A percentile compares a stretch with the other conserved stretches of the same genome.
These are phyloP conservation scores for Chaetophractus vellerosus DNA, from an alignment of 2,797 vertebrate genomes.

Conservation along the genomic window DNA sequence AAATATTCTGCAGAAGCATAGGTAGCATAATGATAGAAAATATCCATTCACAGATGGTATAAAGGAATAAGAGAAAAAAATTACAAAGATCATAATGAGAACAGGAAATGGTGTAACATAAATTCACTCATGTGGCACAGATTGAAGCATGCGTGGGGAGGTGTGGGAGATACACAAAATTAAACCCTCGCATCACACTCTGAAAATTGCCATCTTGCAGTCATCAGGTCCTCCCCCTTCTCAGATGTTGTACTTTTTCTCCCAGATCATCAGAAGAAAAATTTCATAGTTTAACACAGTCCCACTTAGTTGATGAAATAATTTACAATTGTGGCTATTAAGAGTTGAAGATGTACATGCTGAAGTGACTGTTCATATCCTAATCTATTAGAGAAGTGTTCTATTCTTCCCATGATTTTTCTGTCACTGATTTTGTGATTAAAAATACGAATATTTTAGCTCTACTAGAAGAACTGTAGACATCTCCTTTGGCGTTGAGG, in stretches of 20 bases:
- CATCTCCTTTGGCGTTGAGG: not conserved
- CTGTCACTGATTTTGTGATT: not conserved
- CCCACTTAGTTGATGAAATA: conserved; percentile 77
- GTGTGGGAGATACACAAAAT: conserved; percentile 68
- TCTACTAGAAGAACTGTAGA: not conserved
- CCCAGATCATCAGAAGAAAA: conserved; percentile 79
- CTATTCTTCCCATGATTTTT: conserved; percentile 64
- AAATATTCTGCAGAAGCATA: conserved; percentile 68
- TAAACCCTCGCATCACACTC: conserved; percentile 57
- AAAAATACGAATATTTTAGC: conserved; percentile 13
- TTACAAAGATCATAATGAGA: conserved; percentile 64
- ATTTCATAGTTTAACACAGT: conserved; percentile 73
- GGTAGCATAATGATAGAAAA: conserved; percentile 60
- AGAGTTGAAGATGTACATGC: conserved; percentile 78
- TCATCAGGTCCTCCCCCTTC: conserved; percentile 54
- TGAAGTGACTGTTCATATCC: conserved; percentile 71
- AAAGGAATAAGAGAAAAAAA: conserved; percentile 69
- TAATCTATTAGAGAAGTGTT: conserved; percentile 76
- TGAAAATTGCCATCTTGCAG: conserved; percentile 74
- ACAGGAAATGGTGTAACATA: conserved; percentile 57
- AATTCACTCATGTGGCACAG: conserved; percentile 64
- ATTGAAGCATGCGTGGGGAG: conserved; percentile 42
- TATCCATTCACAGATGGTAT: conserved; percentile 64
- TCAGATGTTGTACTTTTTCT: conserved; percentile 76
- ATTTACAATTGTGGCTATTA: conserved; percentile 83